Evolutionary conservation across 92 coral and sea anemone species (phyloP).

Genomic region (Epizoanthus fatuus): DNA sequence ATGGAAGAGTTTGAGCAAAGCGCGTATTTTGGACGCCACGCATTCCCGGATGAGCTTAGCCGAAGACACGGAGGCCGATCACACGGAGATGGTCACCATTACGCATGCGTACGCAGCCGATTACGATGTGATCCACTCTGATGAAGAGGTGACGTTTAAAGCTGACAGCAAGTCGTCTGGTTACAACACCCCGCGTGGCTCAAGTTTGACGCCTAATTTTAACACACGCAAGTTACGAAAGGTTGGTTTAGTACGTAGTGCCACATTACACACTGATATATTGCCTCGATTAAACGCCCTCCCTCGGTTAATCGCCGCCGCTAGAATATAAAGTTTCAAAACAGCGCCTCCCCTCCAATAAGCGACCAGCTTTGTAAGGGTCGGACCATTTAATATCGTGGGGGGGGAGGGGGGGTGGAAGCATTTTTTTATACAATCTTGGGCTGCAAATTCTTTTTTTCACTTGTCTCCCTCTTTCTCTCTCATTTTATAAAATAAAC

Average conservation of each 20-base stretch:
- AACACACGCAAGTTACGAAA: not conserved
- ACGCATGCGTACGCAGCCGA: not conserved
- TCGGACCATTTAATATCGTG: no score
- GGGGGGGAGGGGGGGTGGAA: no score
- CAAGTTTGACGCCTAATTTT: not conserved
- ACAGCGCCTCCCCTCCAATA: no score
- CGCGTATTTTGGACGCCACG: not conserved
- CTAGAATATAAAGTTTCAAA: no score
- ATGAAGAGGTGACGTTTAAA: not conserved
- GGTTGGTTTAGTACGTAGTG: not conserved
- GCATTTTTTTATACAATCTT: no score
- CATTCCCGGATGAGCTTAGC: not conserved
- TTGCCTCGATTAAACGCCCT: no score
- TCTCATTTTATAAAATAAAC: no score
- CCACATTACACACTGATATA: no score
- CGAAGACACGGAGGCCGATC: not conserved
- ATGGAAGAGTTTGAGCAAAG: constrained; percentile 1
- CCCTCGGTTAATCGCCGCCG: no score
- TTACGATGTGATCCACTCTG: not conserved
- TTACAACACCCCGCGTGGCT: not conserved
- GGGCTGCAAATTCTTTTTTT: no score
- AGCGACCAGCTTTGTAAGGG: no score
- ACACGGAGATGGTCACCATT: not conserved
- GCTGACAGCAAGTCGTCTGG: not conserved
- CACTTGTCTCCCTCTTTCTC: no score